Conservation (phyloP, 2,797 vertebrate species). For the Parotocinclus haroldoi region DNA sequence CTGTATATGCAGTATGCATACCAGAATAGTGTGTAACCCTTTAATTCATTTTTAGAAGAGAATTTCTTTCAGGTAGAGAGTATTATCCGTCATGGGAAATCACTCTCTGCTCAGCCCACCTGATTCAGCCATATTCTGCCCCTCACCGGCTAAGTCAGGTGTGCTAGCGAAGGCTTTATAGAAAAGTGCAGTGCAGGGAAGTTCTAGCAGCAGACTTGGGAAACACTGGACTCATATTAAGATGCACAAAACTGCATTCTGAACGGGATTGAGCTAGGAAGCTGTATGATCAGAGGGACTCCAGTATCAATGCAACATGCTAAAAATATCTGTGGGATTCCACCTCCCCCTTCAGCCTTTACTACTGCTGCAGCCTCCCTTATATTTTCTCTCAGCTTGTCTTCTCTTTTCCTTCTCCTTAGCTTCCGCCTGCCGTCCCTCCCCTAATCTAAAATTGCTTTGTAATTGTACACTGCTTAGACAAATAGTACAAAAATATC, state of each 20-base stretch:
- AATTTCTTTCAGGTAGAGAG: no score
- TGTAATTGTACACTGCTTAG: no score
- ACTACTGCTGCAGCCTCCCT: slow-evolving; percentile 10
- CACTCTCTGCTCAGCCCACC: neutral
- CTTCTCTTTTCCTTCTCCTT: neutral
- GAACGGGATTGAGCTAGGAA: no score
- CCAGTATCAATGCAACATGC: slow-evolving; percentile 11
- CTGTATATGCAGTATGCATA: no score
- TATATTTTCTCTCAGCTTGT: neutral
- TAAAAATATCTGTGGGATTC: slow-evolving; percentile 37
- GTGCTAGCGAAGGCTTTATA: slow-evolving; percentile 6
- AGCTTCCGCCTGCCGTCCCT: neutral
- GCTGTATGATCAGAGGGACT: neutral
- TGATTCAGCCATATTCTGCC: slow-evolving; percentile 11
- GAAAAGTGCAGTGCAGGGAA: slow-evolving; percentile 6
- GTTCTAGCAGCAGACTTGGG: neutral
- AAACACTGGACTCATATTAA: no score
- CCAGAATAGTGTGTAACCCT: no score
- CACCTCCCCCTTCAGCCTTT: slow-evolving; percentile 4
- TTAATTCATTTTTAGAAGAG: no score
- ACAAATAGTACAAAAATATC: no score
- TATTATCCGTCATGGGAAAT: no score
- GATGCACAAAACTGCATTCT: no score
- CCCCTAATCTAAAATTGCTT: no score
- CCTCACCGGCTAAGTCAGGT: slow-evolving; percentile 24